Evolutionary conservation across 53 echinoderm and acorn worm species (phyloP).

Genomic region (Echinarachnius parma): DNA sequence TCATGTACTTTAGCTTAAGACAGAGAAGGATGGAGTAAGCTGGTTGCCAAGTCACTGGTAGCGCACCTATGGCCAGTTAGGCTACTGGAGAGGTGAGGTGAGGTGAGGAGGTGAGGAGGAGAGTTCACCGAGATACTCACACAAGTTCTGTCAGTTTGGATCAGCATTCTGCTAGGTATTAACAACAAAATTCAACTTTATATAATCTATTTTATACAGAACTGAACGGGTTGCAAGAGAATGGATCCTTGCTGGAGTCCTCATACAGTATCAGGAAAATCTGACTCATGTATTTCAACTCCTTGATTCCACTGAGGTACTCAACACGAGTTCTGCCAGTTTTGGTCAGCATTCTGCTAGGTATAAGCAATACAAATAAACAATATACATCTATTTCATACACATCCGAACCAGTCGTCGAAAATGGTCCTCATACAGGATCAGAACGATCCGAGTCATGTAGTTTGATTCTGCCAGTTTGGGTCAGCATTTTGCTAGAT

Average conservation of each 20-base stretch:
- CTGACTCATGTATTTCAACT: conserved; percentile 99
- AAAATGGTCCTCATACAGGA: conserved; percentile 96
- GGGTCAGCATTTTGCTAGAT: conserved; percentile 54
- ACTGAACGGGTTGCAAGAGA: conserved; percentile 85
- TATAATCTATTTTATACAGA: too few relatives aligned
- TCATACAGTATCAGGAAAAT: conserved; percentile 96
- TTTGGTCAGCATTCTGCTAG: conserved; percentile 58
- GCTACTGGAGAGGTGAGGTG: too few relatives aligned
- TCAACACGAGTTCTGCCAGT: conserved; percentile 87
- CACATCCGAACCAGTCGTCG: conserved; percentile 89
- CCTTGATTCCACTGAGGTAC: conserved; percentile 80
- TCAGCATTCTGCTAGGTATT: conserved; percentile 55
- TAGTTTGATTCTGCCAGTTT: too few relatives aligned
- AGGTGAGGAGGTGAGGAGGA: too few relatives aligned
- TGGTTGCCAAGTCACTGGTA: too few relatives aligned
- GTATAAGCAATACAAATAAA: too few relatives aligned
- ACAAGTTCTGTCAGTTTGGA: conserved; percentile 82
- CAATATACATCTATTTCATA: too few relatives aligned
- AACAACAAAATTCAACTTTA: too few relatives aligned
- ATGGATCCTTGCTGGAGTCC: conserved; percentile 85
- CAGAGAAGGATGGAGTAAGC: too few relatives aligned
- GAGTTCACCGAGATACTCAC: conserved; percentile 76
- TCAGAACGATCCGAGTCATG: conserved; percentile 96
- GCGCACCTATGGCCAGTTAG: too few relatives aligned
- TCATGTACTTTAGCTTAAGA: conserved; percentile 99